Evolutionary conservation across 2,113 vertebrate genomes (phyloP), one percentile per base, ranked within the genome.

Genomic region (Salvelinus sp.): DNA sequence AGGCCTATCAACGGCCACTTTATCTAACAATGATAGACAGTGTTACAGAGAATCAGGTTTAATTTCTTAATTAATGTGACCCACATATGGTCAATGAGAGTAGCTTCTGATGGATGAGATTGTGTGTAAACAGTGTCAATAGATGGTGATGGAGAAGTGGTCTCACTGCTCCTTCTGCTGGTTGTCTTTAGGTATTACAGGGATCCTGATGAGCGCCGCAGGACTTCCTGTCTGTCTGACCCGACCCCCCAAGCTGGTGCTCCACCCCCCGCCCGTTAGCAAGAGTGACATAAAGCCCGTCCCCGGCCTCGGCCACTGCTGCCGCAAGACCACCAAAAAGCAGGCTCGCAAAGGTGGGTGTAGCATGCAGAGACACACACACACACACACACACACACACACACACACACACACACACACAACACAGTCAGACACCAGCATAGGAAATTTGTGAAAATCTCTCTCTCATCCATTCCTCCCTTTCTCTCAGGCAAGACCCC

Each of bases 261-360:
- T 98, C 50, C 97, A 98, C 80, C 97, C 97, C 0, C 97, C 97
- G 0, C 96, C 96, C 0, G 96, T 98, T 88, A 97, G 95, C 95
- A 98, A 98, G 88, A 97, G 95, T 0, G 96, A 98, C 87, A 97
- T 98, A 76, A 97, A 97, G 79, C 95, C 97, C 25, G 95, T 98
- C 74, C 97, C 97, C 0, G 97, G 97, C 1, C 92, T 98, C 80
- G 94, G 95, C 81, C 96, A 96, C 90, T 96, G 95, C 73, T 97
- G 96, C 86, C 96, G 97, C 90, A 98, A 97, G 89, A 98, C 96
- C 82, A 97, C 94, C 72, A 97, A 96, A 92, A 98, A 97, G 9
- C 96, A 98, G 88, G 95, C 95, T 25, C 96, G 94, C 76, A 97
- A 97, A 94, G 97, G 97, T 97, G 33, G 65, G 83, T 70, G 10